Conservation (phyloP, 2,113 vertebrate species). For the crab-eating macaque (Macaca fascicularis) region DNA sequence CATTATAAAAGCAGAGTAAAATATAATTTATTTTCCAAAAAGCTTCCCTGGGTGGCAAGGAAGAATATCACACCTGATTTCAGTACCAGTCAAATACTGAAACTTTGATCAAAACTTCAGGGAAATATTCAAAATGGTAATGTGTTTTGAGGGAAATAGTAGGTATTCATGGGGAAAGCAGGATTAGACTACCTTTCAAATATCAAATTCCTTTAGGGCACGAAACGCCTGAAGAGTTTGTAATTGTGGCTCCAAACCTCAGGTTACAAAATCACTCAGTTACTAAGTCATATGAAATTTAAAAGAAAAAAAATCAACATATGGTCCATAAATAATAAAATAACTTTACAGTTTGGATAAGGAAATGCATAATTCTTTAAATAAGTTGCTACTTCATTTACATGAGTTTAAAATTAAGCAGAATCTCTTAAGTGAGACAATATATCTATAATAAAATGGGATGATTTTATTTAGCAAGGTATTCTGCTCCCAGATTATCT, state of each 20-base stretch:
- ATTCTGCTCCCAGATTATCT: not conserved
- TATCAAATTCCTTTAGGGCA: not conserved
- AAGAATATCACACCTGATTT: not conserved
- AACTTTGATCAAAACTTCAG: not conserved
- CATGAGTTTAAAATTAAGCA: not conserved
- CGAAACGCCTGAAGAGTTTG: not conserved
- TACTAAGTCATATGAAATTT: not conserved
- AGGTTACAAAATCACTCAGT: not conserved
- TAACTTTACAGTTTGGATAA: not conserved
- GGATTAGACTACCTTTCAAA: not conserved
- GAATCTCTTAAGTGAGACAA: not conserved
- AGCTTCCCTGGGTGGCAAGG: not conserved
- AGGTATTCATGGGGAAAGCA: not conserved
- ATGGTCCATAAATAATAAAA: not conserved
- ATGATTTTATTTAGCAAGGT: not conserved
- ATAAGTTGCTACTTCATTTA: not conserved
- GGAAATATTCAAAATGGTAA: not conserved
- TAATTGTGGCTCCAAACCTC: not conserved
- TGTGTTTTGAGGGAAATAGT: not conserved
- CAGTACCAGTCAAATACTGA: not conserved
- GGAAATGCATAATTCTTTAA: not conserved
- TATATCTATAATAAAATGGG: not conserved
- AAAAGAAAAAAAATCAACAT: not conserved
- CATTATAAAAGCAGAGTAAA: not conserved
- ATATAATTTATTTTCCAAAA: not conserved